A percentile compares a stretch with the other conserved stretches of the same genome.
phyloP scores from a whole-genome alignment of 2,113 vertebrate genomes.

The Pholis gunnellus region DNA sequence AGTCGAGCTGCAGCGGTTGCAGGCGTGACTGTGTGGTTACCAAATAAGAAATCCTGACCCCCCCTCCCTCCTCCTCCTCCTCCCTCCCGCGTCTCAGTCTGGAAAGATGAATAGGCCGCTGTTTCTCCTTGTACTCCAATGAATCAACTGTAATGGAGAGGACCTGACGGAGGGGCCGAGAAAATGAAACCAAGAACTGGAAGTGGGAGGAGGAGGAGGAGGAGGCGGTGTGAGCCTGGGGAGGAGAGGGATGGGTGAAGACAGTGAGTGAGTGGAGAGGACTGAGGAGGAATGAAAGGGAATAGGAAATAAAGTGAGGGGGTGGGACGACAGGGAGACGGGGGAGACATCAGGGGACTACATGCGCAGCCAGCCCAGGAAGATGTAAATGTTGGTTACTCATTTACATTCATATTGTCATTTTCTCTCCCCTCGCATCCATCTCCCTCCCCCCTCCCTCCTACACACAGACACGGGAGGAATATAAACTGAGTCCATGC shows the following conservation, averaged over 20 bases:
- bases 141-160: constrained; percentile 42
- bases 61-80: background rate
- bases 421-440: background rate
- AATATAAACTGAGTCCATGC: constrained; percentile 14
- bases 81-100: background rate
- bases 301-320: constrained; percentile 44
- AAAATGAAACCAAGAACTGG: constrained; percentile 39
- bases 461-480: constrained; percentile 19
- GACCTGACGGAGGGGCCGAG: constrained; percentile 29
- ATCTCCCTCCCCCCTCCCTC: background rate
- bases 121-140: constrained; percentile 43
- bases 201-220: constrained; percentile 16
- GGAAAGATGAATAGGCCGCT: constrained; percentile 44
- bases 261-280: constrained; percentile 28
- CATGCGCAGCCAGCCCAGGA: constrained; percentile 17
- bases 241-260: constrained; percentile 4
- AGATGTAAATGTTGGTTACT: constrained; percentile 29
- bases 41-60: background rate
- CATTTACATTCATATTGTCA: constrained; percentile 44
- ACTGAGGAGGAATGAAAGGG: constrained; percentile 35
- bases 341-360: constrained; percentile 31
- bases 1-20: background rate
- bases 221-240: background rate
- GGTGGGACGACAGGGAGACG: constrained; percentile 32
- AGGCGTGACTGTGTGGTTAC: background rate